phyloP scores from a whole-genome alignment of 1,140 invertebrate genomes.

The Drosophila nigrodunni region DNA sequence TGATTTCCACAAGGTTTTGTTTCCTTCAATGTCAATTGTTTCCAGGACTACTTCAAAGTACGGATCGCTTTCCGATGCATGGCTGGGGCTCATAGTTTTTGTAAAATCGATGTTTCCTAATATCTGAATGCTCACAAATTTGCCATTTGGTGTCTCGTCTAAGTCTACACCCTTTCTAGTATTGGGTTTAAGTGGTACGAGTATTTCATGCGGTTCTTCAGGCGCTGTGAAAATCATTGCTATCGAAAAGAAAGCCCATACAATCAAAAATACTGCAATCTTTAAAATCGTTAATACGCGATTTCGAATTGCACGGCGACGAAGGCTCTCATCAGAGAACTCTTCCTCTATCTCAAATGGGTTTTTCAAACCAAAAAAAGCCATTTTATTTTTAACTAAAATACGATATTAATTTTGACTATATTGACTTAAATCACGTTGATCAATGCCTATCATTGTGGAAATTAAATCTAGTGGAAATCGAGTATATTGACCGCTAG shows the following conservation, averaged over 20 bases:
- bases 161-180: background rate
- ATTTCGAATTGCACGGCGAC: background rate
- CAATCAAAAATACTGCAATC: background rate
- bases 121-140: background rate
- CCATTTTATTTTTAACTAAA: conserved; percentile 70
- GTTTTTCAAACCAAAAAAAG: background rate
- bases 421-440: no score
- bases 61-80: background rate
- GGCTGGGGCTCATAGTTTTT: background rate
- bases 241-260: background rate
- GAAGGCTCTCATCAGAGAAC: background rate
- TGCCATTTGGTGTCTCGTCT: background rate
- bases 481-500: no score
- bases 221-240: background rate
- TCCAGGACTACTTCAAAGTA: background rate
- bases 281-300: conserved; percentile 1
- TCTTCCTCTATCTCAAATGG: background rate
- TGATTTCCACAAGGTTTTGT: conserved; percentile 4
- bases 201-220: background rate
- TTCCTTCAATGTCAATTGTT: background rate
- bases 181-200: conserved; percentile 6
- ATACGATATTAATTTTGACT: background rate
- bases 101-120: background rate
- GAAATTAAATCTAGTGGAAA: no score
- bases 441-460: no score